Conservation (phyloP, 2,888 invertebrate genomes). For the Latrodectus elegans region DNA sequence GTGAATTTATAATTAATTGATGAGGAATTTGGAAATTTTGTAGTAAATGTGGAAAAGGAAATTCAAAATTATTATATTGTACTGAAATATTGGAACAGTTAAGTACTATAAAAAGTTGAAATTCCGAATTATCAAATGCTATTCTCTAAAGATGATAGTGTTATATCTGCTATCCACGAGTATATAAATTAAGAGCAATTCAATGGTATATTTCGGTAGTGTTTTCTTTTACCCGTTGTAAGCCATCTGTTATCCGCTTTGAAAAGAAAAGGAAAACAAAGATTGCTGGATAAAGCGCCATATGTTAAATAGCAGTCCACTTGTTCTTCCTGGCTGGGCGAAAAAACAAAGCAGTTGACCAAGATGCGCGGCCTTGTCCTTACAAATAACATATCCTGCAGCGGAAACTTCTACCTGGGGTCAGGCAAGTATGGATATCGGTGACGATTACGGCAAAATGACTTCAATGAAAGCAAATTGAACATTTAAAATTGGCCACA, state of each 20-base stretch:
- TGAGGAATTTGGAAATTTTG: too few relatives aligned
- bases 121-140: too few relatives aligned
- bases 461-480: slow-evolving; percentile 23
- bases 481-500: slow-evolving; percentile 29
- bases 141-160: too few relatives aligned
- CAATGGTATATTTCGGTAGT: too few relatives aligned
- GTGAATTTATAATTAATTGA: too few relatives aligned
- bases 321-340: background rate
- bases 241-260: slow-evolving; percentile 33
- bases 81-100: too few relatives aligned
- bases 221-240: background rate
- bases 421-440: slow-evolving; percentile 10
- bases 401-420: background rate
- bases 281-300: slow-evolving; percentile 19
- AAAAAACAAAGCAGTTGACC: background rate
- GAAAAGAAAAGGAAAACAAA: slow-evolving; percentile 25
- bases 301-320: slow-evolving; percentile 9
- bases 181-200: too few relatives aligned
- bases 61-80: too few relatives aligned
- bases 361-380: background rate
- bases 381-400: background rate
- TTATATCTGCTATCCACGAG: too few relatives aligned
- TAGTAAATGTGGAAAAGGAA: too few relatives aligned
- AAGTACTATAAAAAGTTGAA: too few relatives aligned
- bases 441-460: slow-evolving; percentile 18